Base-by-base conservation (phyloP, 64 coral and sea anemone genomes). In the Porites australiensis region DNA sequence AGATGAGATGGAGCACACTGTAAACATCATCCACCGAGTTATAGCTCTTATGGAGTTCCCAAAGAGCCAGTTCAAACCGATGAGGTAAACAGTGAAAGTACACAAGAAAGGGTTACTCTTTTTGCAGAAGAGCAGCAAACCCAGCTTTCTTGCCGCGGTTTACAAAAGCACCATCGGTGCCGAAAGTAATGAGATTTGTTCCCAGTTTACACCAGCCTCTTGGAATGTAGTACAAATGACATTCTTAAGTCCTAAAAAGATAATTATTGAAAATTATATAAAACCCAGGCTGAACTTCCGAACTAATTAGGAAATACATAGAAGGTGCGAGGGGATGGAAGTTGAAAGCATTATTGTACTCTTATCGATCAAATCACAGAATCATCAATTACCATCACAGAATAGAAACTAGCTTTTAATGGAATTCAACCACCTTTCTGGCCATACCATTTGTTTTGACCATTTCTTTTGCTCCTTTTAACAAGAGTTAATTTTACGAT, bases 101-200 rank as follows among this genome's bases (percentile, higher is more conserved):
- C 12, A 77, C 46, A 15, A 77, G 51, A 50, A 50, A n/a, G 43
- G 74, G 74, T 8, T 50, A 43, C 3, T 77, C 74, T 16, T 60
- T n/a, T 60, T 45, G 9, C 22, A 88, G 54, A 2, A 88, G 46
- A 43, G 87, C 71, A 44, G 87, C 69, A 67, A 87, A 19, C 13
- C 83, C 68, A 20, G 47, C 48, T 43, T 87, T 87, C 57, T 87
- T 87, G 45, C 83, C 83, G 48, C 52, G 66, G 66, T 87, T 87
- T 13, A 87, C 87, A 10, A 72, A 76, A 15, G 87, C 87, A n/a
- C 87, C 87, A 88, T 88, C 87, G 47, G 87, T 22, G 20, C 83
- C 83, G 27, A 86, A 64, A 50, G 57, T 64, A 69, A 86, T 44
- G 6, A 86, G 22, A 49, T 65, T 86, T 50, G 44, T 23, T 61